A percentile compares a stretch with the other conserved stretches of the same genome.
Evolutionary conservation across 2,113 vertebrate species (phyloP).

Genomic region (Semnornis frantzii): DNA sequence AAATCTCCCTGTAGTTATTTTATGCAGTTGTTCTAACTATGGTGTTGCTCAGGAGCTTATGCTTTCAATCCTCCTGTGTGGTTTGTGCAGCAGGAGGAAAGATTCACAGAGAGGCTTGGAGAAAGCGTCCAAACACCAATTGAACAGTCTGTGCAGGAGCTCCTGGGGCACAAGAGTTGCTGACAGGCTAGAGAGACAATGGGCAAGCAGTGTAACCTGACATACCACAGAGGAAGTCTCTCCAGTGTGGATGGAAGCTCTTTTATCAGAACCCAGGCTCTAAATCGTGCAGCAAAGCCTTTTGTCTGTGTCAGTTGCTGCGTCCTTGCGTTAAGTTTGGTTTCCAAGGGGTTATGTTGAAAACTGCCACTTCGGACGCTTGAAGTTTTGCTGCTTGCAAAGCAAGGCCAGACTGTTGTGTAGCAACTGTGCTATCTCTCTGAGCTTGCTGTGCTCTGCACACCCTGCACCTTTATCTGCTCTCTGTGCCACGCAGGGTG

Average conservation of each 20-base stretch:
- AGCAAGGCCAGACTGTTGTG: neutral
- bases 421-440: neutral
- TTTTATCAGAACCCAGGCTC: neutral
- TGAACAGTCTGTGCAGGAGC: neutral
- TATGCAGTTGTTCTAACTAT: neutral
- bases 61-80: neutral
- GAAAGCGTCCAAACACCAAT: neutral
- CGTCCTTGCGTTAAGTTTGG: neutral
- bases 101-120: neutral
- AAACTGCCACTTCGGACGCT: neutral
- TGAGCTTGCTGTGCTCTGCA: neutral
- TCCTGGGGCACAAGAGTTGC: neutral
- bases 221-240: neutral
- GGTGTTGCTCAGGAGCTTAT: neutral
- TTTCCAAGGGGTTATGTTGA: neutral
- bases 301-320: neutral
- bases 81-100: neutral
- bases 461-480: neutral
- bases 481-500: conserved; percentile 76
- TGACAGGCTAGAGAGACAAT: neutral
- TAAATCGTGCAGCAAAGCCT: neutral
- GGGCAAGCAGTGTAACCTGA: neutral
- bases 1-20: neutral
- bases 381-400: neutral
- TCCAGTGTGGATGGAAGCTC: neutral